These are phyloP conservation scores for Callionymus lyra DNA, from an alignment of 2,113 vertebrate genomes.

Conservation along the genomic window DNA sequence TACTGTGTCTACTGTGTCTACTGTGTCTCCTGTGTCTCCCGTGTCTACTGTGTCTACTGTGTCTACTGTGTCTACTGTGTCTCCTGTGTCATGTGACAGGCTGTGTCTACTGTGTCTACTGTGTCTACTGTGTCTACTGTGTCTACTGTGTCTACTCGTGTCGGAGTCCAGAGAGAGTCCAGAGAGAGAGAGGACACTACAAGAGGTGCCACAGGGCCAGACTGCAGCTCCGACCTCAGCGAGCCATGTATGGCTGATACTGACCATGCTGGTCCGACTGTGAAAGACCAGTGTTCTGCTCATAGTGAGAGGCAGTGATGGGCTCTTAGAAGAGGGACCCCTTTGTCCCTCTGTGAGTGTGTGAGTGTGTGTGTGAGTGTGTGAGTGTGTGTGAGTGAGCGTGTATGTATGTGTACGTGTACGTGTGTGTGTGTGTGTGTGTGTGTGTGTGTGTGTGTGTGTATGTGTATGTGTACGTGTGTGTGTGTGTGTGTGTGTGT, in stretches of 20 bases:
- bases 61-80: conserved; percentile 37
- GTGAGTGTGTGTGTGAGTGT: conserved; percentile 26
- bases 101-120: conserved; percentile 36
- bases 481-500: conserved; percentile 22
- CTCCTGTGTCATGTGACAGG: conserved; percentile 42
- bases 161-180: conserved; percentile 35
- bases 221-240: conserved; percentile 45
- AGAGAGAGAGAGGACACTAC: conserved; percentile 46
- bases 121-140: too few species aligned
- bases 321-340: conserved; percentile 58
- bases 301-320: conserved; percentile 62
- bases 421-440: conserved; percentile 21
- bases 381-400: conserved; percentile 22
- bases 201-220: conserved; percentile 39
- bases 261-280: conserved; percentile 47
- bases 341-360: conserved; percentile 50
- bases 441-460: conserved; percentile 16
- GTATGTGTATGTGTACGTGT: conserved; percentile 21
- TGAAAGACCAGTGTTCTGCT: conserved; percentile 65
- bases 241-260: conserved; percentile 48
- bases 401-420: too few species aligned
- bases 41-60: too few species aligned
- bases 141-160: conserved; percentile 43
- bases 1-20: too few species aligned
- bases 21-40: too few species aligned